Evolutionary conservation across 2,888 invertebrate genomes (phyloP).

Genomic region (Invenusta paracnida): DNA sequence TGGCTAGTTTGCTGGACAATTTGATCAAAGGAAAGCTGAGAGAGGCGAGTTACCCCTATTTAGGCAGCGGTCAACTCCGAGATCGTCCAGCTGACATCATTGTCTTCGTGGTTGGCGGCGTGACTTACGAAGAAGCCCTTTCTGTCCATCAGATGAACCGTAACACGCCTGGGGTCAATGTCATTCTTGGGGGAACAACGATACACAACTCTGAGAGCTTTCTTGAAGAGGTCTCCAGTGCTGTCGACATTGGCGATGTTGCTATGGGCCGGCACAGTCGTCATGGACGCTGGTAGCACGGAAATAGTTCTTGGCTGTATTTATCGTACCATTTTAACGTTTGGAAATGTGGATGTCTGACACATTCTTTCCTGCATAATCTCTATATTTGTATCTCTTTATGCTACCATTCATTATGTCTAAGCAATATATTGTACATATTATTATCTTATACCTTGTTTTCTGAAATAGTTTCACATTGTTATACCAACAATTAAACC

Average conservation of each 20-base stretch:
- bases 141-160: conserved; percentile 74
- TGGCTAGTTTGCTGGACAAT: conserved; percentile 83
- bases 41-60: conserved; percentile 73
- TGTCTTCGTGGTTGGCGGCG: conserved; percentile 89
- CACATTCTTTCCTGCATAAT: no score
- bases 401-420: no score
- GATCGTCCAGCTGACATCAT: conserved; percentile 72
- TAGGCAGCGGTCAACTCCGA: not conserved
- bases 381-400: no score
- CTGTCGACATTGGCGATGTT: conserved; percentile 11
- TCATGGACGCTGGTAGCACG: conserved; percentile 15
- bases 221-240: conserved; percentile 37
- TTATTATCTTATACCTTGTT: no score
- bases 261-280: not conserved
- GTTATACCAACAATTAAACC: no score
- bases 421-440: no score
- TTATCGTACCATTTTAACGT: no score
- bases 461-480: no score
- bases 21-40: conserved; percentile 81
- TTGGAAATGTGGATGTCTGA: no score
- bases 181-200: conserved; percentile 83
- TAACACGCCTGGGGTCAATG: conserved; percentile 68
- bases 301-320: no score
- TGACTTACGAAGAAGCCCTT: conserved; percentile 89
- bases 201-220: conserved; percentile 69